Evolutionary conservation across 2,113 vertebrate species (phyloP), one percentile per base, ranked within the genome.

Genomic region (Pyxicephalus adspersus): DNA sequence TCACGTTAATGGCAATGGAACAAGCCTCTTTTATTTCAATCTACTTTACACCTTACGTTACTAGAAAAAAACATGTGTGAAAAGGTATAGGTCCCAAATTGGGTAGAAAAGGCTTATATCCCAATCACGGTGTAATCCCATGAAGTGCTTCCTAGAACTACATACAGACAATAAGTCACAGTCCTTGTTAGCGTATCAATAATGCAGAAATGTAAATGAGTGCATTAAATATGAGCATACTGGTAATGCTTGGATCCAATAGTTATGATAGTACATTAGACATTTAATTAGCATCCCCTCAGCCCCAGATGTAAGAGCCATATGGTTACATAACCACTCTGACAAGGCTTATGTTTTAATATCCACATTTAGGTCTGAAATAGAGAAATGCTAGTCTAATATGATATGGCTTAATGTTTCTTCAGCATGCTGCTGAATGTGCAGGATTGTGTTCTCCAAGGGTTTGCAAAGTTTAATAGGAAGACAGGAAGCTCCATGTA

Each of bases 261-360:
- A 72, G 45, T 80, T 64, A 63, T 29, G 20, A 61, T 72, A 61
- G 31, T 75, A 75, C 26, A 75, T 82, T 57, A 74, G 23, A 17
- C 29, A 66, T 58, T 82, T 13, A 66, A 75, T 82, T 75, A 66
- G 65, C 52, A 76, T 87, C 26, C 38, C 22, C 60, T 57, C 26
- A 55, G 45, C 51, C 71, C 70, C 70, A 82, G 70, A 73, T 75
- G 80, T 74, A 66, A 54, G 51, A 31, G 50, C 50, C 80, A 82
- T 66, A 82, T 82, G 68, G 80, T 38, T 45, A 50, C 63, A 58
- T 66, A 29, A 74, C 79, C 76, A 31, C 58, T 79, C 83, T 85
- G 84, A 84, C 81, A 84, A 73, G 84, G 83, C 75, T 85, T 85
- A 2, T 84, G 55, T 64, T 68, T 85, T 75, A 34, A 68, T 86